Conservation (phyloP, 2,888 invertebrate genomes). For the Ectobius pallidus region DNA sequence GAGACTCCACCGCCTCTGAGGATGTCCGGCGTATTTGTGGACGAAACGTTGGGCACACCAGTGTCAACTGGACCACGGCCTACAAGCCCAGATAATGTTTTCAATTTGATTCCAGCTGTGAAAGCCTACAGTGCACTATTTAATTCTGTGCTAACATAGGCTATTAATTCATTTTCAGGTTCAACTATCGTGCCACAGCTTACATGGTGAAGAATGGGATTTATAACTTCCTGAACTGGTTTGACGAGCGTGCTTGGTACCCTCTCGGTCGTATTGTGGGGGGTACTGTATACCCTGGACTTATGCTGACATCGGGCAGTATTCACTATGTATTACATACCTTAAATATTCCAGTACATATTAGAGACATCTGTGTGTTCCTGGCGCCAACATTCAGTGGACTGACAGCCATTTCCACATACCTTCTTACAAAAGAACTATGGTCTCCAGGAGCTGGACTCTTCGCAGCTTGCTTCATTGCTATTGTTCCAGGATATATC, state of each 20-base stretch:
- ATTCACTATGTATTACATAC: conserved; percentile 93
- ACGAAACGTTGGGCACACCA: no score
- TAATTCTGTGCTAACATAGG: no score
- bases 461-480: conserved; percentile 98
- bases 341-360: conserved; percentile 96
- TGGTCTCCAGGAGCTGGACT: conserved; percentile 97
- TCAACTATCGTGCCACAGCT: conserved; percentile 98
- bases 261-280: conserved; percentile 98
- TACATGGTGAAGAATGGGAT: conserved; percentile 99
- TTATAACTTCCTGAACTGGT: conserved; percentile 99
- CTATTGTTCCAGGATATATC: conserved; percentile 98
- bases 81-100: no score
- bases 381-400: conserved; percentile 99
- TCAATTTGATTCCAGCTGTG: no score
- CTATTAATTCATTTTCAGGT: conserved; percentile 80
- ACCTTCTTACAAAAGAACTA: conserved; percentile 94
- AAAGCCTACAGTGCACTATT: no score
- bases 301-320: conserved; percentile 98
- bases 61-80: no score
- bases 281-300: conserved; percentile 98
- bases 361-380: conserved; percentile 98
- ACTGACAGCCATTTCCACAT: conserved; percentile 96
- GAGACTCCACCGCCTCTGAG: no score
- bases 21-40: no score
- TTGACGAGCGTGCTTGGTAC: conserved; percentile 99